These are phyloP conservation scores for Athrips mouffetella DNA, from an alignment of 2,888 invertebrate species.

Conservation along the genomic window DNA sequence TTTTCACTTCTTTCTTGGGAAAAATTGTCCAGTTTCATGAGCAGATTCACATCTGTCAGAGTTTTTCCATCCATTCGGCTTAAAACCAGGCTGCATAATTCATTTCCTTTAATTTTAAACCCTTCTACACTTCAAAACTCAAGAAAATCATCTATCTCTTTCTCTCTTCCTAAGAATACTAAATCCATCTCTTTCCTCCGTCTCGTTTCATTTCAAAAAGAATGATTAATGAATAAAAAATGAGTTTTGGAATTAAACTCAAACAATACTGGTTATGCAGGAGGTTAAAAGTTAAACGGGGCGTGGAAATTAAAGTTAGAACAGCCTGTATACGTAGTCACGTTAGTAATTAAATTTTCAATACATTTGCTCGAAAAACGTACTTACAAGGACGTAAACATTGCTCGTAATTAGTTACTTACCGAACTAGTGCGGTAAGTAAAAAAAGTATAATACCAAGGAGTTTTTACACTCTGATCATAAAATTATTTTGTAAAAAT, in stretches of 20 bases:
- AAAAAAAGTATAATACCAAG: no score
- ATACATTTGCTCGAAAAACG: neutral
- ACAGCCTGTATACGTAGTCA: neutral
- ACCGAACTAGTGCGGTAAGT: no score
- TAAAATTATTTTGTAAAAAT: no score
- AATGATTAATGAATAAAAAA: conserved; percentile 31
- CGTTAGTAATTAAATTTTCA: no score
- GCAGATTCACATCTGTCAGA: no score
- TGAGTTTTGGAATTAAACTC: conserved; percentile 31
- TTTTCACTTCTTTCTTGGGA: no score
- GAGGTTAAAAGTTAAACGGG: neutral
- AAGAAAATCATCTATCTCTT: neutral
- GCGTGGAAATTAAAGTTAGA: neutral
- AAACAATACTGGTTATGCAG: conserved; percentile 25
- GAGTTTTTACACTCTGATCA: no score
- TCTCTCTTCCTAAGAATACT: neutral
- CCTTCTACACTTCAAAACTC: conserved; percentile 4
- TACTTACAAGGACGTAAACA: neutral
- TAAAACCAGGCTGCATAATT: no score
- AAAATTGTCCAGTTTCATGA: no score
- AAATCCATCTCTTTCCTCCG: neutral
- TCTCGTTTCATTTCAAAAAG: conserved; percentile 22
- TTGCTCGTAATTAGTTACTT: no score
- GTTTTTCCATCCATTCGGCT: no score
- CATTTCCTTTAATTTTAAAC: neutral